Evolutionary conservation across 2,888 invertebrate species (phyloP).

Genomic region (Lepidochrysops patricia): DNA sequence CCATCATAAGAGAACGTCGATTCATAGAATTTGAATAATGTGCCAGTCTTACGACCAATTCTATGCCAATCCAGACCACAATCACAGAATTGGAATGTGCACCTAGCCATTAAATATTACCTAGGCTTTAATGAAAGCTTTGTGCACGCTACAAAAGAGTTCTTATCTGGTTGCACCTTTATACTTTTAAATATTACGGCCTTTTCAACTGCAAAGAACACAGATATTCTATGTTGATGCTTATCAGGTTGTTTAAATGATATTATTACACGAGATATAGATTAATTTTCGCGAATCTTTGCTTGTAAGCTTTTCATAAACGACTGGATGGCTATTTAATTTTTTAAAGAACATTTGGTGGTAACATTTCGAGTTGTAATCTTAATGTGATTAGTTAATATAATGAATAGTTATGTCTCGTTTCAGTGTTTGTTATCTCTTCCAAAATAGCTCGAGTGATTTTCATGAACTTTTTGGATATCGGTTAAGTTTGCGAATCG

Average conservation of each 20-base stretch:
- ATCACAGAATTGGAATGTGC: slow-evolving; percentile 10
- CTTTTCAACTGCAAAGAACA: not conserved
- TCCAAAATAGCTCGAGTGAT: no score
- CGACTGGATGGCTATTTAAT: no score
- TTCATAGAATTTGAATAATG: slow-evolving; percentile 10
- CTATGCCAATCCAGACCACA: slow-evolving; percentile 3
- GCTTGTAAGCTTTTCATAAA: no score
- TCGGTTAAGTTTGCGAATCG: no score
- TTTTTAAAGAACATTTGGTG: no score
- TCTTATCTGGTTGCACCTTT: slow-evolving; percentile 10
- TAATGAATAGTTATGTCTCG: no score
- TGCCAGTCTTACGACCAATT: slow-evolving; percentile 5
- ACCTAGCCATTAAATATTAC: slow-evolving; percentile 15
- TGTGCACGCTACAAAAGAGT: slow-evolving; percentile 12
- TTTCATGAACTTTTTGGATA: no score
- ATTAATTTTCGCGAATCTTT: no score
- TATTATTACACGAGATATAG: no score
- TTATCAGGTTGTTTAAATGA: not conserved
- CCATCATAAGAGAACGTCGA: slow-evolving; percentile 7
- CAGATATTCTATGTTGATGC: not conserved
- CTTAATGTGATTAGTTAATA: no score
- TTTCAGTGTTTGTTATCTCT: no score
- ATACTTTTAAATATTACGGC: slow-evolving; percentile 12
- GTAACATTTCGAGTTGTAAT: no score
- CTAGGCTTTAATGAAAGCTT: slow-evolving; percentile 12